Conservation (phyloP, 92 coral and sea anemone species). For the Palythoa grandiflora region DNA sequence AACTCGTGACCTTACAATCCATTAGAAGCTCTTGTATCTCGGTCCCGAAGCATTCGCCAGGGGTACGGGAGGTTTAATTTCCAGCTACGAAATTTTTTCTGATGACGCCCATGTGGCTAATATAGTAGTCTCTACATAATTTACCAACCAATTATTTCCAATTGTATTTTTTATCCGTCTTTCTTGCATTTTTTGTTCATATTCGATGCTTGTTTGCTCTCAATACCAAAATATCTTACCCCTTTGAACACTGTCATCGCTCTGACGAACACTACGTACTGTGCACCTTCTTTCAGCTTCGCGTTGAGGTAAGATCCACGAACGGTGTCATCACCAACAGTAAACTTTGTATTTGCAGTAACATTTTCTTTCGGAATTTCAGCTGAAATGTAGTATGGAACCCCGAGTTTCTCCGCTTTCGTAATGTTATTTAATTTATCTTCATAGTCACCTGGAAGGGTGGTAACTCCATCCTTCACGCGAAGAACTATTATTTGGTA, state of each 20-base stretch:
- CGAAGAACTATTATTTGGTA: constrained; percentile 31
- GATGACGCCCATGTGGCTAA: no score
- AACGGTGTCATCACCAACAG: constrained; percentile 18
- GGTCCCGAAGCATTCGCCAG: no score
- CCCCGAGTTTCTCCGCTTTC: constrained; percentile 1
- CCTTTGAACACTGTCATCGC: constrained; percentile 1
- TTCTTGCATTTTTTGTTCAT: no score
- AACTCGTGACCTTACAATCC: no score
- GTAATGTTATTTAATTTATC: neutral
- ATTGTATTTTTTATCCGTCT: no score
- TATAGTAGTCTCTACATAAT: no score
- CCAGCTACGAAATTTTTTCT: no score
- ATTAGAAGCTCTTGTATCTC: no score
- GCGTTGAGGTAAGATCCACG: constrained; percentile 34
- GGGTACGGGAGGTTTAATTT: no score
- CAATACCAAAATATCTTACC: neutral
- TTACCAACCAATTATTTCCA: no score
- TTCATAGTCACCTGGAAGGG: constrained; percentile 15
- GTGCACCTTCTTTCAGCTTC: constrained; percentile 3
- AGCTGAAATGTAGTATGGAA: constrained; percentile 19
- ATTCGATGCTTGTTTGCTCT: no score
- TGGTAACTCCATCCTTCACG: neutral
- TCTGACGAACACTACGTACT: constrained; percentile 26
- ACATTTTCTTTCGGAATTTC: constrained; percentile 6
- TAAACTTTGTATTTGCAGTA: neutral